These are phyloP conservation scores for Homarus gammarus DNA, from an alignment of 2,888 invertebrate genomes.

Conservation along the genomic window DNA sequence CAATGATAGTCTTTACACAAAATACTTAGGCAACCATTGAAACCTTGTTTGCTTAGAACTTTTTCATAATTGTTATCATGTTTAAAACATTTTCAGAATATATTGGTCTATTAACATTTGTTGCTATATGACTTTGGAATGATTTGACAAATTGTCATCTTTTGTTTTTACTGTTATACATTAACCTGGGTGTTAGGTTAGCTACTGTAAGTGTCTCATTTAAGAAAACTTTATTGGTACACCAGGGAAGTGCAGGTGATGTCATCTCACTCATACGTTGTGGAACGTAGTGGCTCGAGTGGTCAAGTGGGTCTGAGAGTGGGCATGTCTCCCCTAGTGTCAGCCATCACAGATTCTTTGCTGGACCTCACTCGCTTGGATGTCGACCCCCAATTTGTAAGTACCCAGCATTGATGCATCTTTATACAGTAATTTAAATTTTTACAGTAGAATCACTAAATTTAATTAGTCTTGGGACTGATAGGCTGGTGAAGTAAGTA, in stretches of 20 bases:
- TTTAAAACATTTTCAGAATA: too few relatives aligned
- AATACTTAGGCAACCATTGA: background rate
- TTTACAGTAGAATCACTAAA: background rate
- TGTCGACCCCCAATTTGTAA: conserved; percentile 57
- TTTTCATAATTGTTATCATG: background rate
- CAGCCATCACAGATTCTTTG: conserved; percentile 69
- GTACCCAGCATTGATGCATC: conserved; percentile 1
- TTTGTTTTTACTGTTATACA: too few relatives aligned
- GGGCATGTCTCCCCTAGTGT: conserved; percentile 73
- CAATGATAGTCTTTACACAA: background rate
- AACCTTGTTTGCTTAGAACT: background rate
- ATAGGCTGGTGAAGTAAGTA: too few relatives aligned
- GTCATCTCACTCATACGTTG: conserved; percentile 68
- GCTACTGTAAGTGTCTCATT: too few relatives aligned
- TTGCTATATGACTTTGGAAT: too few relatives aligned
- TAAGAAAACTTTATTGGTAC: too few relatives aligned
- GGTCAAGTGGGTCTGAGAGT: conserved; percentile 56
- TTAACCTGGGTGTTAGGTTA: too few relatives aligned
- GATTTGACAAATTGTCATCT: too few relatives aligned
- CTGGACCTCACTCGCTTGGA: conserved; percentile 65
- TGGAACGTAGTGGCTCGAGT: conserved; percentile 40
- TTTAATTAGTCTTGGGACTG: too few relatives aligned
- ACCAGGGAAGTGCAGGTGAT: conserved; percentile 70
- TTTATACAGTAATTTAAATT: background rate
- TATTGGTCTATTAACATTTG: too few relatives aligned